Conservation (phyloP, 2,113 vertebrate species). For the Equus przewalskii region DNA sequence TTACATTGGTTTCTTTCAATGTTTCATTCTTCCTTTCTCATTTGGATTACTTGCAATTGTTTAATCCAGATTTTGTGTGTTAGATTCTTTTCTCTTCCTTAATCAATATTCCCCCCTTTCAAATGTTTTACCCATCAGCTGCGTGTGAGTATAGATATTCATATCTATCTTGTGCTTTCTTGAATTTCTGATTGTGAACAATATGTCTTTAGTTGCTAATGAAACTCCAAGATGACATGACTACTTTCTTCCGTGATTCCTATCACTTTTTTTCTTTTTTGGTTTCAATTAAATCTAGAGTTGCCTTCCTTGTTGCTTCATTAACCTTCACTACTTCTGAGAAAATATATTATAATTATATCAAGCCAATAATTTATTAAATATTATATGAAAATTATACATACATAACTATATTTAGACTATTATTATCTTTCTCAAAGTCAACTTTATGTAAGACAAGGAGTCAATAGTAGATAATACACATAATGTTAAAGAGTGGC, state of each 20-base stretch:
- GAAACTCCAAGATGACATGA: not conserved
- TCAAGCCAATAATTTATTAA: conserved; percentile 3
- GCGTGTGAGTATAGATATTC: not conserved
- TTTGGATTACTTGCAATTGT: not conserved
- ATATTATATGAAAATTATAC: not conserved
- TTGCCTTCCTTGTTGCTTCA: not conserved
- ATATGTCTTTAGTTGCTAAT: not conserved
- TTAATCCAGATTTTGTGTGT: conserved; percentile 21
- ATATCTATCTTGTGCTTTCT: not conserved
- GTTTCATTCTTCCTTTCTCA: not conserved
- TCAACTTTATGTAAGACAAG: not conserved
- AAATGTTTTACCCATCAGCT: not conserved
- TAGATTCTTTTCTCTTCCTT: not conserved
- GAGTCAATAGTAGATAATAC: not conserved
- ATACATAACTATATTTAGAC: not conserved
- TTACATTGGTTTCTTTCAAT: conserved; percentile 16
- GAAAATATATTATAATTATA: conserved; percentile 19
- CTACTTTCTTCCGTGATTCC: not conserved
- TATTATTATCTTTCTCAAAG: not conserved
- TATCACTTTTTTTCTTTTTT: not conserved
- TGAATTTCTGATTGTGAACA: not conserved
- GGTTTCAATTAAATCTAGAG: not conserved
- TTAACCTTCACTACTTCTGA: not conserved
- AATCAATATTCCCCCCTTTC: not conserved
- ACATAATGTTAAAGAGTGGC: not conserved